Evolutionary conservation across 2,888 invertebrate species (phyloP).

Genomic region (Aromia moschata): DNA sequence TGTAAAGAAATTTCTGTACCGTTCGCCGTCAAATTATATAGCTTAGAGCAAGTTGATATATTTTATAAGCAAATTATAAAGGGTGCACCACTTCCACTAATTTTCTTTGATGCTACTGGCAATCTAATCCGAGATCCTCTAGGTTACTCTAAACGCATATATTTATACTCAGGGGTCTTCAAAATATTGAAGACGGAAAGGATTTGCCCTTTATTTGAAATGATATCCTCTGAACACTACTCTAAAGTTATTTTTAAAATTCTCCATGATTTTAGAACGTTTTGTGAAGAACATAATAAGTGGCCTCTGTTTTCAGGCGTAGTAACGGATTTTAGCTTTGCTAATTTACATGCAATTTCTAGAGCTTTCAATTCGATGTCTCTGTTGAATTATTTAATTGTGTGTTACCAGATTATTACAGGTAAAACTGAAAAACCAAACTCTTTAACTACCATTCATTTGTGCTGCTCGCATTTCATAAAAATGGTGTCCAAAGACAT

Average conservation of each 20-base stretch:
- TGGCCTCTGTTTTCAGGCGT: constrained; percentile 16
- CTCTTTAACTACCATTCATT: background rate
- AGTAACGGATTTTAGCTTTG: constrained; percentile 22
- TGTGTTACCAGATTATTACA: background rate
- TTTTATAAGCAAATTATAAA: constrained; percentile 12
- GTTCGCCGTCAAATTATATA: constrained; percentile 33
- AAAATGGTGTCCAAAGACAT: constrained; percentile 6
- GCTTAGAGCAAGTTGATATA: constrained; percentile 28
- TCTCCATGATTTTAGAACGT: constrained; percentile 7
- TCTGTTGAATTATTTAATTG: constrained; percentile 7
- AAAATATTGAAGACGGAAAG: constrained; percentile 10
- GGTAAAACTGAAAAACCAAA: background rate
- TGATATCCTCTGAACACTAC: constrained; percentile 15
- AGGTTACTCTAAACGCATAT: constrained; percentile 17
- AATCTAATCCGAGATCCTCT: constrained; percentile 26
- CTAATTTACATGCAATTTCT: constrained; percentile 10
- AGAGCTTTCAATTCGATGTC: constrained; percentile 10
- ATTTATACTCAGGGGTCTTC: constrained; percentile 23
- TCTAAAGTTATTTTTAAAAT: constrained; percentile 2
- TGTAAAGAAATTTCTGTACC: constrained; percentile 31
- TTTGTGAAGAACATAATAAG: constrained; percentile 12
- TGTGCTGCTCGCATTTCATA: constrained; percentile 3
- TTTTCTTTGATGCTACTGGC: constrained; percentile 38
- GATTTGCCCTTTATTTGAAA: constrained; percentile 25
- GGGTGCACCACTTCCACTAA: constrained; percentile 3